Evolutionary conservation across 1,140 invertebrate species (phyloP), one percentile per base, ranked within the genome.

Genomic region (Ditylenchus dipsaci): DNA sequence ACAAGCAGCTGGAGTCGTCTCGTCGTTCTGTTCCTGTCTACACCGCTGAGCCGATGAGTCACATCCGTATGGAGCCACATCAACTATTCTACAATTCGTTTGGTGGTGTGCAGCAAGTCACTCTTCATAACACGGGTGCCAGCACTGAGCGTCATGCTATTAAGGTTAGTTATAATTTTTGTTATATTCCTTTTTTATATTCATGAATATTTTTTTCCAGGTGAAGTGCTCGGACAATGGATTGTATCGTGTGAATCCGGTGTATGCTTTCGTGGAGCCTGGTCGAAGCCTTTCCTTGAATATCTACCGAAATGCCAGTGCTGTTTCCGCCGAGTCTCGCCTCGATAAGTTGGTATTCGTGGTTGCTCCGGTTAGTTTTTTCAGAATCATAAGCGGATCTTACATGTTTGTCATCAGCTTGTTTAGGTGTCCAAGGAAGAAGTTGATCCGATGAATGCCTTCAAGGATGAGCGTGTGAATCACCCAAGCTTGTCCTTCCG

Each of bases 251-350:
- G 49, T 67, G 21, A 67, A 67, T 42, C 65, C 65, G 13, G 65
- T 67, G 9, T 67, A 58, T 43, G 56, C 65, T 17, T 38, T 67
- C 29, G 65, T 67, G 13, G 63, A 65, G 42, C 63, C 63, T 49
- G 63, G 63, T 9, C 43, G 53, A 29, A 60, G 60, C 17, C 38
- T 66, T 9, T 68, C 74, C 19, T 61, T 74, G 38, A 69, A 74
- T 49, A 63, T 73, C 17, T 60, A 74, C 60, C 75, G 73, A 27
- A 53, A 53, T 53, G 3, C 3, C 23, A 53, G n/a, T 53, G 49
- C 49, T 19, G 49, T 21, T 5, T 3, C 49, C 3, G 49, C 49
- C 3, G 49, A 19, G 3, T 53, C 49, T 21, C n/a, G n/a, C n/a
- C 3, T 26, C 15, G 49, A 19, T 26, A 53, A 53, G 15, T 26